Conservation (phyloP, 2,888 invertebrate genomes). For the Xestoiulus laeticollis region DNA sequence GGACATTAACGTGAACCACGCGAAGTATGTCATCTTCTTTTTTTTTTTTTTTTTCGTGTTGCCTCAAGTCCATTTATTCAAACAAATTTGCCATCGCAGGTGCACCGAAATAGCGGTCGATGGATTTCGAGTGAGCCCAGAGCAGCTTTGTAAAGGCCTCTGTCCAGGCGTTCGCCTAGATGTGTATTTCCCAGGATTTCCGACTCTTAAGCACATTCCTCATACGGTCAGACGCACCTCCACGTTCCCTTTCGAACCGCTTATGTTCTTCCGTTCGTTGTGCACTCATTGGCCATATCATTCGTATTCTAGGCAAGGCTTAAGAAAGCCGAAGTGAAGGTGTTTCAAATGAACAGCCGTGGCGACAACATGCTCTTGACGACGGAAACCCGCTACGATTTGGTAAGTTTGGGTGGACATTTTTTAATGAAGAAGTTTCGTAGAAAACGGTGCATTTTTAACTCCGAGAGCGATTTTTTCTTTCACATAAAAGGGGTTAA, state of each 20-base stretch:
- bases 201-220: constrained; percentile 84
- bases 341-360: constrained; percentile 86
- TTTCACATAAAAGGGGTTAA: constrained; percentile 56
- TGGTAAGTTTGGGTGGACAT: constrained; percentile 47
- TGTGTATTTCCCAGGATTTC: constrained; percentile 88
- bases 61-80: constrained; percentile 44
- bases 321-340: constrained; percentile 78
- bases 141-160: constrained; percentile 74
- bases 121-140: constrained; percentile 70
- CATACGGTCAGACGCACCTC: constrained; percentile 71
- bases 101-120: constrained; percentile 66
- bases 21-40: constrained; percentile 63
- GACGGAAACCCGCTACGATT: background rate
- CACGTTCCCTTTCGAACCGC: background rate
- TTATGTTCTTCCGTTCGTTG: background rate
- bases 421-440: background rate
- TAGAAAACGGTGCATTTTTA: background rate
- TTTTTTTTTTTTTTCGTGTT: constrained; percentile 57
- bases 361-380: constrained; percentile 82
- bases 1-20: constrained; percentile 61
- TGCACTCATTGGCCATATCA: background rate
- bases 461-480: background rate
- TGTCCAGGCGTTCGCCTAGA: constrained; percentile 74
- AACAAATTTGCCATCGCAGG: constrained; percentile 23
- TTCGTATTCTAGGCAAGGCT: constrained; percentile 62